Base-by-base conservation (phyloP, 1,140 invertebrate genomes). In the Varroa destructor region DNA sequence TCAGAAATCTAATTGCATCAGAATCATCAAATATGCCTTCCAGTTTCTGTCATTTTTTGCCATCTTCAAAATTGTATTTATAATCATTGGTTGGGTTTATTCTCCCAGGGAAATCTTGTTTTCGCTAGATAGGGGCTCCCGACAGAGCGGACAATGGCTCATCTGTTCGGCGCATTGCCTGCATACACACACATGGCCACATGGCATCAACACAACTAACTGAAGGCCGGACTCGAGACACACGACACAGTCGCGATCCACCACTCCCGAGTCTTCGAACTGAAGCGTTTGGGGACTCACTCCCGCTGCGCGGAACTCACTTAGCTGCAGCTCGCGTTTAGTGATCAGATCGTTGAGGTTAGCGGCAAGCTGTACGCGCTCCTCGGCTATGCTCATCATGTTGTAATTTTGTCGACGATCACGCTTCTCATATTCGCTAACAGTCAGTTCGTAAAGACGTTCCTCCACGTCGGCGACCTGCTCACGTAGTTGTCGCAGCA, bases 321-420 rank as follows among this genome's bases (percentile, higher is more conserved):
- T 67, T 46, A 67, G 8, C 61, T 67, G 40, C 40, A 67, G 14
- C 61, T 67, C 61, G 12, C 46, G 40, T 40, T 67, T 67, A 12
- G 46, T 40, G 14, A 67, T 67, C 36, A 67, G 46, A 12, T 67
- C 61, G 37, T 67, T 67, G 1, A 67, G 37, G 36, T 67, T 67
- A 2, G 61, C 61, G 12, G 61, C 61, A 12, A 67, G 61, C 37
- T 67, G 40, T 3, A 67, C 61, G 46, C 61, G 61, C 36, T 67
- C 61, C 61, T 67, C 40, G 40, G 61, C 61, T 1, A 67, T 67
- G 61, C 46, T 67, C 12, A 67, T 40, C 61, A 67, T 67, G 37
- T 67, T 67, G 61, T 67, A 12, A 37, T 67, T 67, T 40, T 67
- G 61, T 4, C 61, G 61, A 2, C 46, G 40, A 67, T 67, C 61